These are phyloP conservation scores for Malurus elegans DNA, from an alignment of 2,113 vertebrate genomes.

Conservation along the genomic window DNA sequence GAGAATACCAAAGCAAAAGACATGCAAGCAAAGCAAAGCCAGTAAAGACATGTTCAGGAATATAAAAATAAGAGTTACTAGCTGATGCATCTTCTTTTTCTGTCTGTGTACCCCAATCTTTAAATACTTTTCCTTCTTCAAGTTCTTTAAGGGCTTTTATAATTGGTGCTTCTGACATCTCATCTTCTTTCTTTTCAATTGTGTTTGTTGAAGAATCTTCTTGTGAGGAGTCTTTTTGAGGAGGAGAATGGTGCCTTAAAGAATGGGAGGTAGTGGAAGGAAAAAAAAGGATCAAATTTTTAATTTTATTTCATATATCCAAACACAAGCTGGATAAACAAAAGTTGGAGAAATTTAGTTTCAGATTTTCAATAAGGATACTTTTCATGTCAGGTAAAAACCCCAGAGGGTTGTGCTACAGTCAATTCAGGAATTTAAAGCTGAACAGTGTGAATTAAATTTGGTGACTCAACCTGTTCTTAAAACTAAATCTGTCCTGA, in stretches of 20 bases:
- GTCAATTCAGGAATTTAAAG: not conserved
- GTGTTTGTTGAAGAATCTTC: constrained; percentile 55
- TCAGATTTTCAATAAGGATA: not conserved
- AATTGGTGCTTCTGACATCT: constrained; percentile 78
- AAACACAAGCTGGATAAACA: not conserved
- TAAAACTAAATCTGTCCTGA: not conserved
- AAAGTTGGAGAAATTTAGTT: not conserved
- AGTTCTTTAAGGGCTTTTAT: constrained; percentile 89
- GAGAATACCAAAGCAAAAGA: not conserved
- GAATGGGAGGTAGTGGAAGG: not conserved
- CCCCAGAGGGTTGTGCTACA: not conserved
- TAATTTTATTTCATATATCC: not conserved
- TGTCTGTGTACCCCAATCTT: constrained; percentile 80
- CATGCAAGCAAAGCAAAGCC: not conserved
- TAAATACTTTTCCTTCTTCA: constrained; percentile 83
- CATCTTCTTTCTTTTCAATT: constrained; percentile 67
- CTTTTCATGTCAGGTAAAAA: not conserved
- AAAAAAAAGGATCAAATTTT: not conserved
- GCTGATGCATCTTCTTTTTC: constrained; percentile 68
- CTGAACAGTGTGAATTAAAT: not conserved
- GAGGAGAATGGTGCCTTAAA: constrained; percentile 73
- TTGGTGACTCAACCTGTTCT: not conserved
- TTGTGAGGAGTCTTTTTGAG: constrained; percentile 71
- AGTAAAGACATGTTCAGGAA: not conserved
- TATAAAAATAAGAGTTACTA: constrained; percentile 63